phyloP scores from a whole-genome alignment of 2,113 vertebrate genomes.

The Mugil cephalus region DNA sequence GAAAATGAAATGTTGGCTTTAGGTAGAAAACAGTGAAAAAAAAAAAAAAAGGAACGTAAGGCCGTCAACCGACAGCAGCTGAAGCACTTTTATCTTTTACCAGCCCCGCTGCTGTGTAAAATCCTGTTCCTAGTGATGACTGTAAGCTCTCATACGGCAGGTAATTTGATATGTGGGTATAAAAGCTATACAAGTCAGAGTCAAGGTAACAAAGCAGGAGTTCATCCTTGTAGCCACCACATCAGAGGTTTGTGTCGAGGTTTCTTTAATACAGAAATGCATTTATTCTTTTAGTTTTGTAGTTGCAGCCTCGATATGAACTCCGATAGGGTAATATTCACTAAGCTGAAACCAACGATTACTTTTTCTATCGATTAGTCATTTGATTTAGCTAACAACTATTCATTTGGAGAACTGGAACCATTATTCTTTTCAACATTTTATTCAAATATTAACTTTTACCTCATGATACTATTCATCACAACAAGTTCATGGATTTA shows the following conservation, averaged over 20 bases:
- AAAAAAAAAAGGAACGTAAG: constrained; percentile 24
- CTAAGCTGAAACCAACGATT: no score
- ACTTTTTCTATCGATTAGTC: no score
- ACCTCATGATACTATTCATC: no score
- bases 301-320: no score
- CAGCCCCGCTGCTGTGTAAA: constrained; percentile 23
- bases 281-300: no score
- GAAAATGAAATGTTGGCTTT: constrained; percentile 27
- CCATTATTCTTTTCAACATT: no score
- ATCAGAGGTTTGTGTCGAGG: background rate
- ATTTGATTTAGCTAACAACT: no score
- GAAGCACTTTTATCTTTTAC: constrained; percentile 20
- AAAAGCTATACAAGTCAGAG: background rate
- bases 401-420: no score
- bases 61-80: constrained; percentile 8
- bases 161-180: constrained; percentile 7
- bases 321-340: no score
- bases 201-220: background rate
- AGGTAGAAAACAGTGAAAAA: constrained; percentile 18
- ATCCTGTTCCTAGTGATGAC: constrained; percentile 12
- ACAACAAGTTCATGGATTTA: no score
- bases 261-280: no score
- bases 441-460: no score
- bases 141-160: background rate
- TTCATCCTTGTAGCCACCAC: background rate